Base-by-base conservation (phyloP, 2,113 vertebrate genomes). In the Pao palembangensis region DNA sequence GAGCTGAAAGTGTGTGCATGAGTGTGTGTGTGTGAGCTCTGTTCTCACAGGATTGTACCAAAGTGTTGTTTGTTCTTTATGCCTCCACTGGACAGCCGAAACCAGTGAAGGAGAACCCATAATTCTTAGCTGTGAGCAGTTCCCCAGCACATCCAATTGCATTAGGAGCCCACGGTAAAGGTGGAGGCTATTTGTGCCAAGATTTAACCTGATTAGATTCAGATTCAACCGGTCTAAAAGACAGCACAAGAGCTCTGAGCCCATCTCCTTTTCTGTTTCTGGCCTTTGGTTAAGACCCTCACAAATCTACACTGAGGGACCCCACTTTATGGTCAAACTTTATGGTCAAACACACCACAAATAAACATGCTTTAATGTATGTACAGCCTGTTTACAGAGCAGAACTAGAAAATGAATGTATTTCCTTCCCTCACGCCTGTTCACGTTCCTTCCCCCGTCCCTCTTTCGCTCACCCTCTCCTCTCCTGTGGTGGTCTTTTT, bases 41-140 rank as follows among this genome's bases (percentile, higher is more conserved):
- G 67, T 75, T 65, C 83, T 83, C 85, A 50, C 52, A 81, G 81
- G 87, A 80, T 57, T 62, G 70, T 46, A 76, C 81, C 69, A 69
- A 69, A 83, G 82, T 79, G 75, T 82, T 87, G 83, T 87, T 86
- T 87, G 82, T 83, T 85, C 69, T 81, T 79, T 70, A 73, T 64
- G 61, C 75, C 79, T 85, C 58, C 70, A 47, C 75, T 78, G 78
- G 80, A 82, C 66, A 61, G 77, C 76, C 75, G 76, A 78, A 88
- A 61, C 71, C 87, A 89, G 81, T 88, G 87, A 85, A 90, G 89
- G 78, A 87, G 88, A 91, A 90, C 88, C 89, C 88, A 89, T 90
- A 91, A 90, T 86, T 88, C 87, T 87, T 88, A 83, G 85, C 82
- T 82, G 82, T 80, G 76, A 88, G 85, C 83, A 85, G 84, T 78